A percentile compares a stretch with the other conserved stretches of the same genome.
These are phyloP conservation scores for Rousettus madagascariensis DNA, from an alignment of 2,797 vertebrate species.

Conservation along the genomic window DNA sequence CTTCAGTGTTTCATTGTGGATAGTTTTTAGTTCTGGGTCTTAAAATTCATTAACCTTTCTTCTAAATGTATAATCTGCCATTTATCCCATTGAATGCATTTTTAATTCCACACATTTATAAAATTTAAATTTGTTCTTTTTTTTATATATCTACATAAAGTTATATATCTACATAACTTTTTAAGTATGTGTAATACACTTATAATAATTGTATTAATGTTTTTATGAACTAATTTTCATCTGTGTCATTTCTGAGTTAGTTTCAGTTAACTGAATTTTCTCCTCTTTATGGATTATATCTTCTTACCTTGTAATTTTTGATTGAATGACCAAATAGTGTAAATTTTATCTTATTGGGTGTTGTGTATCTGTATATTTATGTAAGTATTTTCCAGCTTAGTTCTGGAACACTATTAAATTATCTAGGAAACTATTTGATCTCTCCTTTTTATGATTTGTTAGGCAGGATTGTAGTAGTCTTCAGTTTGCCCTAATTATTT, in stretches of 20 bases:
- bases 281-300: not conserved
- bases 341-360: not conserved
- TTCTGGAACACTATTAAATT: not conserved
- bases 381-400: not conserved
- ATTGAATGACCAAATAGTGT: not conserved
- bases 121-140: not conserved
- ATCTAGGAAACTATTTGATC: not conserved
- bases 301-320: not conserved
- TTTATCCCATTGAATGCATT: too few species aligned
- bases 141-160: not conserved
- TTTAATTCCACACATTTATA: not conserved
- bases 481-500: not conserved
- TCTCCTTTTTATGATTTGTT: not conserved
- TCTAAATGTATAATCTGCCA: not conserved
- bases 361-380: not conserved
- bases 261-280: not conserved
- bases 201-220: too few species aligned
- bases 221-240: not conserved
- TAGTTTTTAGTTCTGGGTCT: not conserved
- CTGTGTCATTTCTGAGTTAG: not conserved
- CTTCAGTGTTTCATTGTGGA: not conserved
- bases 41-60: not conserved
- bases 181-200: too few species aligned
- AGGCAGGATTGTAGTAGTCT: not conserved
- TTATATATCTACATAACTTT: not conserved